Evolutionary conservation across 1,140 invertebrate genomes (phyloP).

Genomic region (Cydia pomonella): DNA sequence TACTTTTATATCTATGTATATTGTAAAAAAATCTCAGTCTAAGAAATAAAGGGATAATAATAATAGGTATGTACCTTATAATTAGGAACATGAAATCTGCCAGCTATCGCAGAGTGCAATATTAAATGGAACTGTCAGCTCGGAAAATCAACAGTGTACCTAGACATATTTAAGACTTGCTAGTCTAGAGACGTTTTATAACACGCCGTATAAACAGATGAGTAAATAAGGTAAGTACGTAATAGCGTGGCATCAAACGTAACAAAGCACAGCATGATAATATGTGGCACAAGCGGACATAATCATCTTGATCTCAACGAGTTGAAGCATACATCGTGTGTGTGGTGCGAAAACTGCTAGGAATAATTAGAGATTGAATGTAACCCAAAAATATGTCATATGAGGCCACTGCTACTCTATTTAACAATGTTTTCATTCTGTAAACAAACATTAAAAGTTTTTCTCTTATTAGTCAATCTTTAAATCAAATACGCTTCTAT

Average conservation of each 20-base stretch:
- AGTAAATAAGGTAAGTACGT: slow-evolving; percentile 20
- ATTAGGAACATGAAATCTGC: neutral
- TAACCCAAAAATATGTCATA: neutral
- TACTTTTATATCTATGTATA: too few relatives aligned
- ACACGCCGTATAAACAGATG: neutral
- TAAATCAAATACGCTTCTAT: neutral
- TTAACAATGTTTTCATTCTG: neutral
- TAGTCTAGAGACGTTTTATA: neutral
- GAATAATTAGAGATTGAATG: neutral
- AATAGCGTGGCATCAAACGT: slow-evolving; percentile 3
- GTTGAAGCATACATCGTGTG: neutral
- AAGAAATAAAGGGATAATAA: too few relatives aligned
- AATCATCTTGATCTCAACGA: slow-evolving; percentile 19
- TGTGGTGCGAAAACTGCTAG: neutral
- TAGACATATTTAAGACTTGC: neutral
- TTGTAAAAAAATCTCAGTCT: too few relatives aligned
- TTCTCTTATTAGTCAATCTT: neutral
- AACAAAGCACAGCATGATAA: slow-evolving; percentile 9
- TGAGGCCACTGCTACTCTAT: neutral
- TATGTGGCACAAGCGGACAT: slow-evolving; percentile 24
- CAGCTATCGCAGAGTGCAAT: neutral
- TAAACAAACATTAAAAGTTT: neutral
- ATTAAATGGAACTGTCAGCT: too few relatives aligned
- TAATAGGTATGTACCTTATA: too few relatives aligned
- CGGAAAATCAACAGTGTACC: neutral